Conservation (phyloP, 2,888 invertebrate species). For the Trissolcus japonicus region DNA sequence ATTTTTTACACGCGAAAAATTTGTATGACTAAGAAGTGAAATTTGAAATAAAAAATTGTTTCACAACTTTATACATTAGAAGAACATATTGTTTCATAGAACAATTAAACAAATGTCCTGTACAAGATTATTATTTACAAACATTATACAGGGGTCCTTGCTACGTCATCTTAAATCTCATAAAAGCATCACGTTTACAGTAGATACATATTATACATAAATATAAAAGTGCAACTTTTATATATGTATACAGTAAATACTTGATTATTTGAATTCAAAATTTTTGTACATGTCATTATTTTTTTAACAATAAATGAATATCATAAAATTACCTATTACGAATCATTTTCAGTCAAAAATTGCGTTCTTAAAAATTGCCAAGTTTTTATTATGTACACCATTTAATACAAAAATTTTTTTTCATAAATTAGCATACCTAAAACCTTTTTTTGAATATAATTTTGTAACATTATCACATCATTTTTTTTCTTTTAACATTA, state of each 20-base stretch:
- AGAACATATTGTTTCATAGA: too few relatives aligned
- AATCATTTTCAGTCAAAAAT: slow-evolving; percentile 19
- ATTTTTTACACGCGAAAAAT: too few relatives aligned
- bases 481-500: too few relatives aligned
- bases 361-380: slow-evolving; percentile 1
- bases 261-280: slow-evolving; percentile 1
- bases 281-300: slow-evolving; percentile 18
- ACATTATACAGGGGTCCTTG: slow-evolving; percentile 36
- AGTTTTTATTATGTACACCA: slow-evolving; percentile 17
- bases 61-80: too few relatives aligned
- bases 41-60: too few relatives aligned
- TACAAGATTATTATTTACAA: slow-evolving; percentile 45
- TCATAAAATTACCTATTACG: slow-evolving; percentile 5
- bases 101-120: slow-evolving; percentile 26
- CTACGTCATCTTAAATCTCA: slow-evolving; percentile 24
- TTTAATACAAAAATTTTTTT: slow-evolving; percentile 23
- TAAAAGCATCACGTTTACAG: slow-evolving; percentile 27
- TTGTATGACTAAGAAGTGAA: too few relatives aligned
- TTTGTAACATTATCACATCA: neutral
- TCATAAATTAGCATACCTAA: slow-evolving; percentile 15
- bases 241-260: slow-evolving; percentile 2
- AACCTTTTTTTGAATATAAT: slow-evolving; percentile 1
- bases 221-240: slow-evolving; percentile 28
- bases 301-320: slow-evolving; percentile 14
- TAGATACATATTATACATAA: slow-evolving; percentile 10